A percentile compares a stretch with the other conserved stretches of the same genome.
phyloP scores from a whole-genome alignment of 2,888 invertebrate genomes.

The Drosophila lutescens region DNA sequence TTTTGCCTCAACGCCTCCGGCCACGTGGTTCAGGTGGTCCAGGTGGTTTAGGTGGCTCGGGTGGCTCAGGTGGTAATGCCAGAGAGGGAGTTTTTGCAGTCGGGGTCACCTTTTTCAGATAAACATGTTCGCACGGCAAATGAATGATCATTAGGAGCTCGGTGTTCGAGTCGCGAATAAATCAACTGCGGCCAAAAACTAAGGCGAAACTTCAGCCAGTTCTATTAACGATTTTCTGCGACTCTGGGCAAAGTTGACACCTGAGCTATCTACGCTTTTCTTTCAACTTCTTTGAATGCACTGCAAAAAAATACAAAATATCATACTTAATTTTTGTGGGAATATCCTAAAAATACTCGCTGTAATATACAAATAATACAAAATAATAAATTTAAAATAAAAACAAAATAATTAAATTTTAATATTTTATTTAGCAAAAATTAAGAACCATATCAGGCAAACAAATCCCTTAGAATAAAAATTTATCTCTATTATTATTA shows the following conservation, averaged over 20 bases:
- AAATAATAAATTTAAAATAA: background rate
- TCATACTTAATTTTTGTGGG: too few relatives aligned
- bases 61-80: background rate
- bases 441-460: too few relatives aligned
- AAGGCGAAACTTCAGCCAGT: constrained; percentile 17
- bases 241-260: constrained; percentile 39
- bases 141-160: constrained; percentile 19
- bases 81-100: background rate
- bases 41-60: background rate
- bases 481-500: too few relatives aligned
- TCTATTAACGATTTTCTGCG: constrained; percentile 26
- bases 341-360: too few relatives aligned
- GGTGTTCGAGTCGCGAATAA: constrained; percentile 24
- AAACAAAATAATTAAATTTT: background rate
- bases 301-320: background rate
- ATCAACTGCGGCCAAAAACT: constrained; percentile 22
- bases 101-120: constrained; percentile 26
- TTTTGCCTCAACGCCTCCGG: constrained; percentile 54
- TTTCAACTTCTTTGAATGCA: constrained; percentile 1
- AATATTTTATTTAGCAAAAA: too few relatives aligned
- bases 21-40: constrained; percentile 16
- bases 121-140: constrained; percentile 15
- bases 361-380: too few relatives aligned
- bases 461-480: too few relatives aligned
- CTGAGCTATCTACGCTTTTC: constrained; percentile 20